phyloP scores from a whole-genome alignment of 2,113 vertebrate species.

The Xiphophorus couchianus region DNA sequence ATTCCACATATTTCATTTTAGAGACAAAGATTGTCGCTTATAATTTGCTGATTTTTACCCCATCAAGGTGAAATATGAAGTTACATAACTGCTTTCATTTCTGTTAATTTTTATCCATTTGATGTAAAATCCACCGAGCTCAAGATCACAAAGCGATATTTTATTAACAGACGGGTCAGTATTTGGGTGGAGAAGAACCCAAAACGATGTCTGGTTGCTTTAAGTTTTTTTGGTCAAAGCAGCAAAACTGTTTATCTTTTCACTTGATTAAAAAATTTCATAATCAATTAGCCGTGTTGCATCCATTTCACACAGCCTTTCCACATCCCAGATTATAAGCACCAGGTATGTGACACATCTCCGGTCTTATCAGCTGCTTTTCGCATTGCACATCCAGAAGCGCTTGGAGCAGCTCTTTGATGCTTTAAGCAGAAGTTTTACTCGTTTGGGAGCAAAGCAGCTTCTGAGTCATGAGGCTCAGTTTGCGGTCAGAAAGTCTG shows the following conservation, averaged over 20 bases:
- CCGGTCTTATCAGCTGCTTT: conserved; percentile 12
- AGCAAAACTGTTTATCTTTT: background rate
- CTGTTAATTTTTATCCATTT: background rate
- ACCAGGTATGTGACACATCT: conserved; percentile 38
- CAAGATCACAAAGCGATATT: background rate
- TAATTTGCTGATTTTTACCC: background rate
- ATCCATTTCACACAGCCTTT: conserved; percentile 37
- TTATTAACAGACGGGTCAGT: no score
- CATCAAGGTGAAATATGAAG: background rate
- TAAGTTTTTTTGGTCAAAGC: background rate
- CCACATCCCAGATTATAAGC: conserved; percentile 34
- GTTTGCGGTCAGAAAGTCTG: conserved; percentile 4
- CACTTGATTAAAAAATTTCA: background rate
- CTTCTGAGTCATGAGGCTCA: background rate
- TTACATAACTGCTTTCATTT: background rate
- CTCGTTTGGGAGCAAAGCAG: background rate
- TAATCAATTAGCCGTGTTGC: conserved; percentile 12
- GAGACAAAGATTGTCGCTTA: background rate
- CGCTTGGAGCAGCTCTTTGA: conserved; percentile 8
- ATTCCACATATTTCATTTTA: background rate
- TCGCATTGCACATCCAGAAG: background rate
- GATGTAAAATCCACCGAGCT: background rate
- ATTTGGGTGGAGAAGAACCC: background rate
- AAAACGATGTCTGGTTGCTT: background rate
- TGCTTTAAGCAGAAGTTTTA: background rate